Base-by-base conservation (phyloP, 1,140 invertebrate species). In the Anastrepha ludens region DNA sequence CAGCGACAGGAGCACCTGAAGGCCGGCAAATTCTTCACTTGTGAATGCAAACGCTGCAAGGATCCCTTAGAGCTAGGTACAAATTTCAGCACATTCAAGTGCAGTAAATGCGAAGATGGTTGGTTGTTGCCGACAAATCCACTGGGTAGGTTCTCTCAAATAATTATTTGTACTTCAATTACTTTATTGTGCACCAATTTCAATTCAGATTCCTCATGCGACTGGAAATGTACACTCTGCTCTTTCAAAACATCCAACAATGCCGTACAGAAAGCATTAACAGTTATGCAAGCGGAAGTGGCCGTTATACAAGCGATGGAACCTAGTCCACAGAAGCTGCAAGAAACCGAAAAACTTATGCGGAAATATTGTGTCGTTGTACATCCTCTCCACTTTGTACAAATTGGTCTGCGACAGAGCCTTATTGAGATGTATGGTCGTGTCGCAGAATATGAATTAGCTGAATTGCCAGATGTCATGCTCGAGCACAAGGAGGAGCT, bases 61-160 rank as follows among this genome's bases (percentile, higher is more conserved):
- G 97, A 97, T 92, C 95, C 96, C 6, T 96, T 95, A 0, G 97
- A 98, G 91, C 91, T 97, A 29, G 95, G 95, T 11, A 97, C 97
- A 0, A 95, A 97, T 90, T 94, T 97, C 88, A 96, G 96, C 86
- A 96, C 96, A 0, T 90, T 97, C 0, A 97, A 96, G 89, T 97
- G 97, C 90, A 95, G 94, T 62, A 95, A 96, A 91, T 97, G 97
- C 91, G 95, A 95, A 47, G 95, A 95, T 89, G 96, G 96, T 1
- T 93, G 96, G 39, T 94, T 97, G 17, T 86, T 97, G 11, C 93
- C 96, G 3, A 93, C 94, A 11, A 94, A 96, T 92, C 95, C 97
- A 6, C 91, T 96, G 87, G 95, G 96, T 96, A 94, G 87, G 86
- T 59, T 13, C n/a, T 20, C 20, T 58, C 41, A 62, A 67, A 86